A percentile compares a stretch with the other conserved stretches of the same genome.
Conservation (phyloP, 2,888 invertebrate genomes). For the Mantis religiosa region DNA sequence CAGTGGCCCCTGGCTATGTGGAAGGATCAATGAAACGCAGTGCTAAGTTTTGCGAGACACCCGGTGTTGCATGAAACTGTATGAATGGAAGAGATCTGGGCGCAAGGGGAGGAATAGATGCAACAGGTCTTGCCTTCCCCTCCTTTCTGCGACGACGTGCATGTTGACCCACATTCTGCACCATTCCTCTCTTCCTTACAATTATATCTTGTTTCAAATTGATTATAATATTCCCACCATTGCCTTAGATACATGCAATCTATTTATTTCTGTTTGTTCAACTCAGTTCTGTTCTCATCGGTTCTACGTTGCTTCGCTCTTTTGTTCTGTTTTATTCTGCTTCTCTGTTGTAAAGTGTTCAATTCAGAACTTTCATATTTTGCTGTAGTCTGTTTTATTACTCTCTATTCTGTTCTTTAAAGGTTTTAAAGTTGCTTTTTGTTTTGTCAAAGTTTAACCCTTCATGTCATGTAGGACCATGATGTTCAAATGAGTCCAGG, state of each 20-base stretch:
- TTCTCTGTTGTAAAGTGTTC: too few relatives aligned
- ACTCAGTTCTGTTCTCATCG: not conserved
- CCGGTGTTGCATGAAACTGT: not conserved
- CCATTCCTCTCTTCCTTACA: too few relatives aligned
- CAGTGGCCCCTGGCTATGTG: too few relatives aligned
- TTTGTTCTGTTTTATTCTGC: not conserved
- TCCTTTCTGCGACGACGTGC: not conserved
- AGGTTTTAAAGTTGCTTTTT: too few relatives aligned
- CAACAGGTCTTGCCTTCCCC: not conserved
- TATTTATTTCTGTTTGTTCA: not conserved
- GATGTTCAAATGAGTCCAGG: too few relatives aligned
- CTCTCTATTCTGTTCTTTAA: too few relatives aligned
- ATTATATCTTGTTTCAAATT: too few relatives aligned
- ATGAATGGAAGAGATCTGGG: not conserved
- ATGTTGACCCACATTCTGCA: not conserved
- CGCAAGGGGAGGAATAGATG: not conserved
- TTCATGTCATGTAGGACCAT: too few relatives aligned
- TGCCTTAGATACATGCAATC: not conserved
- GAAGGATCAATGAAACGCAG: not conserved
- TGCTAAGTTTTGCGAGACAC: not conserved
- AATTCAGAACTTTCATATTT: too few relatives aligned
- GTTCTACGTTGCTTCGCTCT: not conserved
- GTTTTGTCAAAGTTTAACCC: too few relatives aligned
- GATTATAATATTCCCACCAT: too few relatives aligned
- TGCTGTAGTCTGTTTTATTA: too few relatives aligned